Evolutionary conservation across 1,140 invertebrate species (phyloP).

Genomic region (Venturia canescens): DNA sequence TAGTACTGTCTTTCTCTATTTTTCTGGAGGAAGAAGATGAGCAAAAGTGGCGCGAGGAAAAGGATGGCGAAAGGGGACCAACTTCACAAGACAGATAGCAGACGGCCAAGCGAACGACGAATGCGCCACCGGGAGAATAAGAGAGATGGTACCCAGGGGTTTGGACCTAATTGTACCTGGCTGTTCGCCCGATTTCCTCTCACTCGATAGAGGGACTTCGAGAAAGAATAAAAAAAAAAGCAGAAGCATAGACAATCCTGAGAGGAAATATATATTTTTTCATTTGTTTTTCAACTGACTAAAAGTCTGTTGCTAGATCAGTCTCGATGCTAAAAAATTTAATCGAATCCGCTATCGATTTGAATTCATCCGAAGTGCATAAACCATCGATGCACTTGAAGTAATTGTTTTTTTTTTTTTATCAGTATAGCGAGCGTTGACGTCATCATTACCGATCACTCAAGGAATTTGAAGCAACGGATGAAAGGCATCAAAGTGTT

Average conservation of each 20-base stretch:
- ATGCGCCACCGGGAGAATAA: slow-evolving; percentile 46
- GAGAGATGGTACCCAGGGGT: slow-evolving; percentile 51
- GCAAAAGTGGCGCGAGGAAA: not conserved
- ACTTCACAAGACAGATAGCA: slow-evolving; percentile 18
- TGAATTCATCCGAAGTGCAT: not conserved
- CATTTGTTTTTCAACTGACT: slow-evolving; percentile 17
- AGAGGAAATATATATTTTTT: not conserved
- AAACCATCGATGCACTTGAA: not conserved
- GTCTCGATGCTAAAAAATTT: not conserved
- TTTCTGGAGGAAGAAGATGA: not conserved
- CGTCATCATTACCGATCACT: too few species aligned
- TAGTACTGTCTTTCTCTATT: slow-evolving; percentile 20
- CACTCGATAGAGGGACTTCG: not conserved
- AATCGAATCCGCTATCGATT: slow-evolving; percentile 25
- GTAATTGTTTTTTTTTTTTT: not conserved
- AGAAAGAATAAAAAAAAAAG: not conserved
- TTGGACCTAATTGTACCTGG: slow-evolving; percentile 51
- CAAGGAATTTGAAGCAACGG: too few species aligned
- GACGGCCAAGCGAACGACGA: slow-evolving; percentile 38
- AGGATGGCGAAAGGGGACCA: slow-evolving; percentile 24
- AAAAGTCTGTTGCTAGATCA: not conserved
- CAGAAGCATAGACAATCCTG: not conserved
- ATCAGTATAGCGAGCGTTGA: too few species aligned
- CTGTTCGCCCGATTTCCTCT: slow-evolving; percentile 37
- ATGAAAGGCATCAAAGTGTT: too few species aligned